These are phyloP conservation scores for Malurus splendens DNA, from an alignment of 2,797 vertebrate species.

Conservation along the genomic window DNA sequence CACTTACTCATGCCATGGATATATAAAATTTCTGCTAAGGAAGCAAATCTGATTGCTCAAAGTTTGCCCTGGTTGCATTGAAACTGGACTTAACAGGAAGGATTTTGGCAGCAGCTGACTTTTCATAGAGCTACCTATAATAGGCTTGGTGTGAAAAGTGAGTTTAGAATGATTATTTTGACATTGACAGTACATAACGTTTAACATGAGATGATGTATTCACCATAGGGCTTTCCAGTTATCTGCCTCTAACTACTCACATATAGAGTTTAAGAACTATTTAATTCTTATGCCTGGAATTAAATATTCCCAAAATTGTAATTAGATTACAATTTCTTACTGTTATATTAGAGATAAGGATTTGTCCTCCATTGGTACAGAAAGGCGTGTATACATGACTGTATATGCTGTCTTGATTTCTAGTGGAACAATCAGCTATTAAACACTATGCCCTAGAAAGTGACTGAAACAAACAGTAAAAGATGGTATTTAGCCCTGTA, in stretches of 20 bases:
- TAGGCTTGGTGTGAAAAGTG: neutral
- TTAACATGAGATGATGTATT: neutral
- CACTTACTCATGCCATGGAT: neutral
- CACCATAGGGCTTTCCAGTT: neutral
- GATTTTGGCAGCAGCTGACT: neutral
- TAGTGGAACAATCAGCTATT: neutral
- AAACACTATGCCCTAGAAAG: neutral
- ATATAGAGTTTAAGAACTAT: neutral
- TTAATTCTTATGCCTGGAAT: neutral
- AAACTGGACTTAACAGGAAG: neutral
- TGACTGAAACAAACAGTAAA: neutral
- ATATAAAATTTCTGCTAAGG: constrained; percentile 20
- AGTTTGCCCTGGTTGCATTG: neutral
- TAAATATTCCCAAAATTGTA: neutral
- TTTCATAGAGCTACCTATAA: neutral
- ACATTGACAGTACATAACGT: neutral
- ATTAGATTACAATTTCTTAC: neutral
- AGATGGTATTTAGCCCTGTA: neutral
- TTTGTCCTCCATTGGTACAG: neutral
- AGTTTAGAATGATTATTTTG: constrained; percentile 7
- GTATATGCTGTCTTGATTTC: neutral
- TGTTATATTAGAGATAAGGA: neutral
- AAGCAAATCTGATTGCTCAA: neutral
- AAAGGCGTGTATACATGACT: neutral
- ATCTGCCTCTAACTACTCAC: neutral